Base-by-base conservation (phyloP, 2,888 invertebrate species). In the Caenorhabditis macrosperma region DNA sequence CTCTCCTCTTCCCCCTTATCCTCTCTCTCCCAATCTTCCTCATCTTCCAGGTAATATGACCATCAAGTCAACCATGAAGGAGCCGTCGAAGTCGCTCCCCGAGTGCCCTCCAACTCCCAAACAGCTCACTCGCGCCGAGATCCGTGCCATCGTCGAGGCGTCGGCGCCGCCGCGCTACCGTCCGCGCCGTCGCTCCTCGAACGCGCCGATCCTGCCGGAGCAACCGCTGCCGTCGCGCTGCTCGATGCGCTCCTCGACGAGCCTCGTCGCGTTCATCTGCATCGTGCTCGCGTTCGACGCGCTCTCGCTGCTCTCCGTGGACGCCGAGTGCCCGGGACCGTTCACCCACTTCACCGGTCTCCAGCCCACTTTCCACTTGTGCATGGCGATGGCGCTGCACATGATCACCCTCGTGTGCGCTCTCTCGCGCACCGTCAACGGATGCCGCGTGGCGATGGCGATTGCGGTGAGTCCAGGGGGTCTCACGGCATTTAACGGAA, bases 391-490 rank as follows among this genome's bases (percentile, higher is more conserved):
- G 9, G 17, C 33, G 12, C 57, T 67, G 1, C 67, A 67, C 15
- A 6, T 44, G 35, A 24, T 57, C n/a, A 57, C 48, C 6, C 46
- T 67, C 1, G n/a, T 33, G 5, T 28, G 48, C n/a, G 67, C 46
- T 12, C 17, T 67, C n/a, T 67, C 67, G 20, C 22, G 24, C 3
- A 67, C 67, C 0, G 57, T 67, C 24, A 5, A 7, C 3, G 67
- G 67, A 24, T 26, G 35, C n/a, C 46, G 57, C 1, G 7, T 67
- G 12, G 67, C 67, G 15, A 35, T 57, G 30, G 33, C 24, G 1
- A 67, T 67, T 22, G 24, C 57, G 2, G 67, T 67, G 22, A 55
- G 67, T 67, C 33, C 15, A 9, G 30, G 30, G 54, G 30, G 30
- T 12, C 20, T 17, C 20, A 9, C 4, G 48, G 15, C 22, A 20